Conservation (phyloP, 1,140 invertebrate species). For the Orussus abietinus region DNA sequence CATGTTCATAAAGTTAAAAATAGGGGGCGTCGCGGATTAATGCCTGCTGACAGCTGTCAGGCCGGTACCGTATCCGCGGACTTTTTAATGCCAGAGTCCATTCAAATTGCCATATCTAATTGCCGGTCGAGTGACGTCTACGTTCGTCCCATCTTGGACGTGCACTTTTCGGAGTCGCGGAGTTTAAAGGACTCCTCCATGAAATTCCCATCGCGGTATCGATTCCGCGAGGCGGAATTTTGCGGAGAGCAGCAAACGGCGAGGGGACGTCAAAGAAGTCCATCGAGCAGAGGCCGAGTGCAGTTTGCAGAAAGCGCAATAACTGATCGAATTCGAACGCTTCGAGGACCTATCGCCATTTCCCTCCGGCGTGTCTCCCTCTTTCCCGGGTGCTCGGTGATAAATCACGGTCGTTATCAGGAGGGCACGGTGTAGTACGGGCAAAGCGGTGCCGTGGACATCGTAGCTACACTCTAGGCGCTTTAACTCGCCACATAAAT, state of each 20-base stretch:
- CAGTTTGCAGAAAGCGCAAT: background rate
- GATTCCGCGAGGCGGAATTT: background rate
- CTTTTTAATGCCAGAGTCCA: no score
- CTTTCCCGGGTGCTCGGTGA: no score
- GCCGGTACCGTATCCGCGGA: no score
- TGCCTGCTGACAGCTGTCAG: no score
- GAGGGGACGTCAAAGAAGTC: no score
- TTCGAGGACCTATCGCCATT: background rate
- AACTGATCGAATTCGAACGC: slow-evolving; percentile 1
- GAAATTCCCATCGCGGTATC: background rate
- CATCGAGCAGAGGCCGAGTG: background rate
- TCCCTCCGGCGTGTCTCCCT: background rate
- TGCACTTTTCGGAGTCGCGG: background rate
- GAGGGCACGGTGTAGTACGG: slow-evolving; percentile 1
- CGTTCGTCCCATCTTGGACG: no score
- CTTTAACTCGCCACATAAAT: background rate
- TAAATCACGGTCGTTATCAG: slow-evolving; percentile 1
- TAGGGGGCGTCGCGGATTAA: no score
- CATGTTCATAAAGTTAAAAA: no score
- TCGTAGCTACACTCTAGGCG: background rate
- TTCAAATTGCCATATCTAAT: no score
- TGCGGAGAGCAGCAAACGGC: no score
- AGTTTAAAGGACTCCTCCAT: background rate
- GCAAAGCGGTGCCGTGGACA: background rate
- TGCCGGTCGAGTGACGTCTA: no score